Percentiles rank a stretch among this genome's conserved stretches.
These are phyloP conservation scores for Diogma glabrata DNA, from an alignment of 2,888 invertebrate species.

Conservation along the genomic window DNA sequence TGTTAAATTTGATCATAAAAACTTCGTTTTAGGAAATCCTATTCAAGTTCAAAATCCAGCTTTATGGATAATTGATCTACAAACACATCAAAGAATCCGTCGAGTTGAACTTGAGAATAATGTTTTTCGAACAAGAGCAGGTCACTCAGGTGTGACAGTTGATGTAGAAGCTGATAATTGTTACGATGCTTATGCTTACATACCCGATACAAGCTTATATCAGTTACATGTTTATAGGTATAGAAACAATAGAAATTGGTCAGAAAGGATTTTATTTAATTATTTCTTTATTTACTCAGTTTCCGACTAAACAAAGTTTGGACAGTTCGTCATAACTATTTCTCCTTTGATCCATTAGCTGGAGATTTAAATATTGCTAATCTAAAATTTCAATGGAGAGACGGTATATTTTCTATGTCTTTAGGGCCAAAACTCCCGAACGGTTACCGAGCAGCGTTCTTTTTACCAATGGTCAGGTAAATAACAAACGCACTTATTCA, in stretches of 20 bases:
- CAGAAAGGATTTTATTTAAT: too few relatives aligned
- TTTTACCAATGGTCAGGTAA: not conserved
- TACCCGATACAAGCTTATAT: slow-evolving; percentile 39
- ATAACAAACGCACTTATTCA: too few relatives aligned
- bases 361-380: slow-evolving; percentile 57
- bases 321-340: slow-evolving; percentile 60
- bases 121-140: slow-evolving; percentile 32
- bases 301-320: slow-evolving; percentile 51
- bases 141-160: slow-evolving; percentile 54
- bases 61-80: slow-evolving; percentile 54
- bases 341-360: slow-evolving; percentile 56
- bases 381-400: slow-evolving; percentile 58
- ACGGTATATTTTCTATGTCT: slow-evolving; percentile 65
- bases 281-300: slow-evolving; percentile 30
- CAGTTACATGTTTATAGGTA: slow-evolving; percentile 35
- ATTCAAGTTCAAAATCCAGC: slow-evolving; percentile 42
- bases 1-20: too few relatives aligned
- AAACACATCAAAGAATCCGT: slow-evolving; percentile 46
- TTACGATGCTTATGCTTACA: slow-evolving; percentile 54
- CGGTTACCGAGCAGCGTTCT: slow-evolving; percentile 1
- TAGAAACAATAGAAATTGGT: too few relatives aligned
- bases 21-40: not conserved
- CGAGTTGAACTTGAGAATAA: slow-evolving; percentile 38
- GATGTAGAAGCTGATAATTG: slow-evolving; percentile 49
- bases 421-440: slow-evolving; percentile 38